Conservation (phyloP, 2,888 invertebrate species). For the Caenorhabditis drosophilae region DNA sequence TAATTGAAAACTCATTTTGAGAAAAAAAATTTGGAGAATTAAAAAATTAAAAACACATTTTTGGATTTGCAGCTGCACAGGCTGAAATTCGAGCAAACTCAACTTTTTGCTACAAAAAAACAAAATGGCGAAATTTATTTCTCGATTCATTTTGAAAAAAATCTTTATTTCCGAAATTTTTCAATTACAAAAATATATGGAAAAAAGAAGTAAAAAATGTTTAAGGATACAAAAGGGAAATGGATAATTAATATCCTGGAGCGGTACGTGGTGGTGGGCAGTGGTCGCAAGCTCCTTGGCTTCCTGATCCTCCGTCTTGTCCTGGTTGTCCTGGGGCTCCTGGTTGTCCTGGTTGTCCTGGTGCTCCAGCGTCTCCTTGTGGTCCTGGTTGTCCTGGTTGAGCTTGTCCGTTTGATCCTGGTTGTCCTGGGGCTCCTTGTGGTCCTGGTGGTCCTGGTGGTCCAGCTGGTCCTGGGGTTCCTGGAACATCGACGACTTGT, state of each 20-base stretch:
- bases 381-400: conserved; percentile 41
- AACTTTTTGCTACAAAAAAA: too few species aligned
- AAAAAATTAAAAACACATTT: neutral
- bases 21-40: neutral
- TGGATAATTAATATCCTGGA: conserved; percentile 36
- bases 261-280: conserved; percentile 50
- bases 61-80: too few species aligned
- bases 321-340: conserved; percentile 39
- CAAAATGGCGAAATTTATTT: too few species aligned
- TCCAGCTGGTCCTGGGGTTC: conserved; percentile 46
- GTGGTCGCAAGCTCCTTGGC: conserved; percentile 48
- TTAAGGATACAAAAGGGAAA: neutral
- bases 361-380: conserved; percentile 39
- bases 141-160: too few species aligned
- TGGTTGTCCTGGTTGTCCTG: conserved; percentile 46
- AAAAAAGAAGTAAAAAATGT: neutral
- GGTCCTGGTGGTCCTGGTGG: conserved; percentile 46
- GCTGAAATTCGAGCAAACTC: too few species aligned
- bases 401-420: conserved; percentile 36
- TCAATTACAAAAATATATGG: neutral
- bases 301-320: conserved; percentile 37
- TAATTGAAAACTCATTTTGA: neutral
- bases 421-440: conserved; percentile 41
- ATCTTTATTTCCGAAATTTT: neutral
- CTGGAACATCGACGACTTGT: conserved; percentile 44